Conservation (phyloP, 2,113 vertebrate species). For the Hydrochoerus hydrochaeris region DNA sequence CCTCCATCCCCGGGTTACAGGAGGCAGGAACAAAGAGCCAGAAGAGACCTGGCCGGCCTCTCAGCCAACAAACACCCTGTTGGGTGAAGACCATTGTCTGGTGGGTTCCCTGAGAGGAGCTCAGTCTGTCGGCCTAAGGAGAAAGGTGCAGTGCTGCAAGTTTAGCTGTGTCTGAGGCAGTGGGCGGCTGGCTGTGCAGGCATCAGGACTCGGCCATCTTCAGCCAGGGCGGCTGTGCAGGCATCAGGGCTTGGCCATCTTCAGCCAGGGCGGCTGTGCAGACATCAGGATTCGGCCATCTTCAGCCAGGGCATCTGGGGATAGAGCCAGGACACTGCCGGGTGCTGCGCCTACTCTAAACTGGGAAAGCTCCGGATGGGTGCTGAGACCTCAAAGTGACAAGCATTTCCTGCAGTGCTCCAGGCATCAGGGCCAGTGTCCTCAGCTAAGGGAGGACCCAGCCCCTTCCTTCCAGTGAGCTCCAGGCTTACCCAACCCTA, state of each 20-base stretch:
- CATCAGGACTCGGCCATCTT: no score
- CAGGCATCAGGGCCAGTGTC: no score
- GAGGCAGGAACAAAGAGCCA: not conserved
- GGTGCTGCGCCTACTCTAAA: not conserved
- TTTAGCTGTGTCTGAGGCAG: no score
- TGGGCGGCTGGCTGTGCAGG: no score
- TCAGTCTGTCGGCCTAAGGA: not conserved
- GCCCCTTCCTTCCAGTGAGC: not conserved
- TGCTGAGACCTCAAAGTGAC: no score
- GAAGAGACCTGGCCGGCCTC: rapidly evolving
- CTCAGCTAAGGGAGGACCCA: no score
- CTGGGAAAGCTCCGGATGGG: not conserved
- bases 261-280: no score
- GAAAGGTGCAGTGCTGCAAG: not conserved
- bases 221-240: no score
- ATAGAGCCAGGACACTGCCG: not conserved
- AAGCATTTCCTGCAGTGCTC: no score
- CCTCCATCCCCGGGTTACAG: not conserved
- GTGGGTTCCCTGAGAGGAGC: not conserved
- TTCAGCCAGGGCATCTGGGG: not conserved
- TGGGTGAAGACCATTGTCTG: not conserved
- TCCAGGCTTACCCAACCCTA: not conserved
- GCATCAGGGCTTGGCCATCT: no score
- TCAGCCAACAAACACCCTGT: not conserved
- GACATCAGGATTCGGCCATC: no score